Percentiles rank a stretch among this genome's conserved stretches.
Conservation (phyloP, 2,113 vertebrate species). For the Rhinoderma darwinii region DNA sequence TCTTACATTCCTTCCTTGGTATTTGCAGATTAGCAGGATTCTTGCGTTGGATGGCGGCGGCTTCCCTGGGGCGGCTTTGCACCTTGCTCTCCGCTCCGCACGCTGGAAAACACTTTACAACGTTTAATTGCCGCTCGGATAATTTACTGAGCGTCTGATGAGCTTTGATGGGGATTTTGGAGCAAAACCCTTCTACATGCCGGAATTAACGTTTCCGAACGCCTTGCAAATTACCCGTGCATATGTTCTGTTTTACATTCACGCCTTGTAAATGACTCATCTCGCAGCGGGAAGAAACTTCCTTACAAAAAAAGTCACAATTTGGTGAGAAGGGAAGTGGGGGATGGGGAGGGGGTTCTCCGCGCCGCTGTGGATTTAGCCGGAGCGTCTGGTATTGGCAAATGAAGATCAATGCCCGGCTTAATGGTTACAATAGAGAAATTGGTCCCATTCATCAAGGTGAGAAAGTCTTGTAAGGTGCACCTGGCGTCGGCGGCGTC, state of each 20-base stretch:
- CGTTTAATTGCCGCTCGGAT: neutral
- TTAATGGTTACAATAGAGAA: conserved; percentile 35
- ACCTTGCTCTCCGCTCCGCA: neutral
- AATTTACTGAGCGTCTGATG: neutral
- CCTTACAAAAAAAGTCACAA: neutral
- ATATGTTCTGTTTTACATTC: conserved; percentile 12
- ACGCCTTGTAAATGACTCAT: conserved; percentile 2
- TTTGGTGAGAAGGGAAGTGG: neutral
- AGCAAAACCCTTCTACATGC: conserved; percentile 1
- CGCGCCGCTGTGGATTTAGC: neutral
- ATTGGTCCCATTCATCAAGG: conserved; percentile 53
- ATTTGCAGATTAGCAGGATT: neutral
- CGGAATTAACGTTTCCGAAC: conserved; percentile 17
- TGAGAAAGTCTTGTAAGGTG: conserved; percentile 43
- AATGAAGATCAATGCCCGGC: conserved; percentile 51
- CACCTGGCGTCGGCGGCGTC: conserved; percentile 27
- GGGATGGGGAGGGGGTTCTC: neutral
- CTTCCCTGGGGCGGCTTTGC: conserved; percentile 12
- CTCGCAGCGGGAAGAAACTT: neutral
- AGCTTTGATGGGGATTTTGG: neutral
- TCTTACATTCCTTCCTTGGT: too few species aligned
- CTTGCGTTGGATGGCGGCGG: neutral
- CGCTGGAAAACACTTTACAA: neutral
- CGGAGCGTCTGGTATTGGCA: conserved; percentile 7
- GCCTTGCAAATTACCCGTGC: conserved; percentile 27